Conservation (phyloP, 2,888 invertebrate genomes). For the Hymenopus coronatus region DNA sequence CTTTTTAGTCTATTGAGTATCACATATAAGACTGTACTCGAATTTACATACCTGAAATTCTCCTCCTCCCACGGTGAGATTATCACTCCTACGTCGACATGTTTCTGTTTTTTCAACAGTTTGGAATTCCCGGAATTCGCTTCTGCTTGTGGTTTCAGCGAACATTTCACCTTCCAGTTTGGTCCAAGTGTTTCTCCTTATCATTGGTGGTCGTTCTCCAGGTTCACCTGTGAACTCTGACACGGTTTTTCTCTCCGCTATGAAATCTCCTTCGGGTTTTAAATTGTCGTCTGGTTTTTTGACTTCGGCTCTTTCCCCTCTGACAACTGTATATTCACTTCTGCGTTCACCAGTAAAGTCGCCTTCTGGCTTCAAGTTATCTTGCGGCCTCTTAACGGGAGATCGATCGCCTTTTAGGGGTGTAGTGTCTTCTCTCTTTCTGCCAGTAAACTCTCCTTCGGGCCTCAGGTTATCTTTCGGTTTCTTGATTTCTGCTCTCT, state of each 20-base stretch:
- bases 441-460: conserved; percentile 40
- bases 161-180: conserved; percentile 72
- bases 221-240: conserved; percentile 67
- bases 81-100: conserved; percentile 60
- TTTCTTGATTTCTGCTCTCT: conserved; percentile 58
- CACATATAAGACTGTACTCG: too few relatives aligned
- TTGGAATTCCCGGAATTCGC: conserved; percentile 60
- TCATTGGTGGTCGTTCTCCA: conserved; percentile 60
- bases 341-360: conserved; percentile 48
- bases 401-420: conserved; percentile 45
- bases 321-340: conserved; percentile 32
- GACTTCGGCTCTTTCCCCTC: conserved; percentile 20
- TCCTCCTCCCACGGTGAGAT: conserved; percentile 64
- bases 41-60: conserved; percentile 45
- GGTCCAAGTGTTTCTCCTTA: conserved; percentile 73
- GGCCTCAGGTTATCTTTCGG: conserved; percentile 59
- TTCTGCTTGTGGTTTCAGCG: conserved; percentile 65
- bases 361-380: conserved; percentile 50
- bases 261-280: conserved; percentile 40
- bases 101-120: conserved; percentile 58
- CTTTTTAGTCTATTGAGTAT: too few relatives aligned
- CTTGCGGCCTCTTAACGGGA: conserved; percentile 37
- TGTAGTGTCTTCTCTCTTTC: conserved; percentile 29
- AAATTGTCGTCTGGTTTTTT: conserved; percentile 42
- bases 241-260: conserved; percentile 69